A percentile compares a stretch with the other conserved stretches of the same genome.
Evolutionary conservation across 2,888 invertebrate genomes (phyloP).

Genomic region (Tetranychus piercei): DNA sequence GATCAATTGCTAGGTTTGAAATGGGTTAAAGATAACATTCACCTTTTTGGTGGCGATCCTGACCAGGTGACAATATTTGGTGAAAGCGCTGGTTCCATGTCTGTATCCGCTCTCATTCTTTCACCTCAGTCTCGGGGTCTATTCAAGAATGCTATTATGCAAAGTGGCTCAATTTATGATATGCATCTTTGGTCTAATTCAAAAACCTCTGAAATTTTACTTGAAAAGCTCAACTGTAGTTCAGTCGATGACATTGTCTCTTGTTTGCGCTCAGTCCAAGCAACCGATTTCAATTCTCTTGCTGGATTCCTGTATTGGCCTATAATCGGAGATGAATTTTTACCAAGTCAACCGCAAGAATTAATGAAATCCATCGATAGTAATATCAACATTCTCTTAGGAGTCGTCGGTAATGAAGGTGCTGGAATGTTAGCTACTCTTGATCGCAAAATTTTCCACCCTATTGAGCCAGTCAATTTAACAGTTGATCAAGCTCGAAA

Average conservation of each 20-base stretch:
- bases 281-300: background rate
- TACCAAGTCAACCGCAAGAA: background rate
- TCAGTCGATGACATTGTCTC: background rate
- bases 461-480: background rate
- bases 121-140: background rate
- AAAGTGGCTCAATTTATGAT: background rate
- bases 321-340: background rate
- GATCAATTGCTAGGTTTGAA: slow-evolving; percentile 39
- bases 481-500: background rate
- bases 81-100: background rate
- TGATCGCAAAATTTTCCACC: background rate
- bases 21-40: slow-evolving; percentile 39
- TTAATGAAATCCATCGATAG: background rate
- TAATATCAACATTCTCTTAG: background rate
- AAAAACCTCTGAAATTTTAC: background rate
- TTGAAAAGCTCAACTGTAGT: background rate
- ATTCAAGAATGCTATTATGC: slow-evolving; percentile 1
- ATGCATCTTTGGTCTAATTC: background rate
- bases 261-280: background rate
- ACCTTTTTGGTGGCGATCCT: slow-evolving; percentile 36
- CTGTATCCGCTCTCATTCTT: background rate
- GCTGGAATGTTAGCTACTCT: background rate
- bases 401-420: background rate
- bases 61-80: background rate
- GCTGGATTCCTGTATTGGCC: background rate